Evolutionary conservation across 1,140 invertebrate genomes (phyloP).

Genomic region (Pollicipes pollicipes): DNA sequence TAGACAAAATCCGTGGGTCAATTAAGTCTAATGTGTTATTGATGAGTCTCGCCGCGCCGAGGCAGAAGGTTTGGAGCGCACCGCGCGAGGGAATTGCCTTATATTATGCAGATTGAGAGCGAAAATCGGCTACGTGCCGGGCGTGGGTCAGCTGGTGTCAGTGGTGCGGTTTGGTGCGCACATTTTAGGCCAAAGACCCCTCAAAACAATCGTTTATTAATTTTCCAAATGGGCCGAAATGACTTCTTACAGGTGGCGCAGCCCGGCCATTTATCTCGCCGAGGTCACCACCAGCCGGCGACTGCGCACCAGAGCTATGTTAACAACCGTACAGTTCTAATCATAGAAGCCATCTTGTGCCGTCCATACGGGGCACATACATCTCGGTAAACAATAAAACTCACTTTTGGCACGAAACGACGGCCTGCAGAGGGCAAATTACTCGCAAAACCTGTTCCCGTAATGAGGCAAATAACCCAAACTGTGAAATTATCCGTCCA

Average conservation of each 20-base stretch:
- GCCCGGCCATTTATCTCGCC: neutral
- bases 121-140: neutral
- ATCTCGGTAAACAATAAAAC: neutral
- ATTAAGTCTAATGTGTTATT: neutral
- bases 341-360: slow-evolving; percentile 1
- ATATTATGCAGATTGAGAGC: neutral
- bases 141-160: neutral
- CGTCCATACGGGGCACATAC: neutral
- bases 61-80: neutral
- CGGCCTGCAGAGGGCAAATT: neutral
- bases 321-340: neutral
- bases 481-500: neutral
- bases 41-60: neutral
- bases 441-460: neutral
- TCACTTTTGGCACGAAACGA: neutral
- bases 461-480: slow-evolving; percentile 2
- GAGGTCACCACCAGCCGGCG: neutral
- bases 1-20: neutral
- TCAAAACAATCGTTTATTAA: slow-evolving; percentile 2
- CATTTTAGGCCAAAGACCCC: neutral
- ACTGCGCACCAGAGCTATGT: neutral
- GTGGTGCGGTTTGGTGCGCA: neutral
- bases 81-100: neutral
- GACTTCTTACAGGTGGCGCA: neutral
- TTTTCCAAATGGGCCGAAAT: neutral